These are phyloP conservation scores for Apostichopus parvimensis DNA, from an alignment of 35 echinoderm and acorn worm species.

Conservation along the genomic window DNA sequence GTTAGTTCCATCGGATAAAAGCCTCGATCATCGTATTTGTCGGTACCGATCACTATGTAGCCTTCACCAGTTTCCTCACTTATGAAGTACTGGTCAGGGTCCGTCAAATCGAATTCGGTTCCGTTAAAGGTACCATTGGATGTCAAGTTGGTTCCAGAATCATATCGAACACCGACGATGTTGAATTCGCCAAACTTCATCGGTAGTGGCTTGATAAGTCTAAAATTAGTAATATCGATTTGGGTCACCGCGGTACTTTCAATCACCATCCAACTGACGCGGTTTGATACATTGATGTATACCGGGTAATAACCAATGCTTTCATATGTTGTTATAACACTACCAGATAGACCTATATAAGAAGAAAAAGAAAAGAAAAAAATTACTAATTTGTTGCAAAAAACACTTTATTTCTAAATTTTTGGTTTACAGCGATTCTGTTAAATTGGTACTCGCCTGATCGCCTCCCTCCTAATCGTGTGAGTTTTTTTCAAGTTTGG, in stretches of 20 bases:
- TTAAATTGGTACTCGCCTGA: too few relatives aligned
- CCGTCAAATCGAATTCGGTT: conserved; percentile 45
- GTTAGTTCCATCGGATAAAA: conserved; percentile 75
- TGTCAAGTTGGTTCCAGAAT: conserved; percentile 75
- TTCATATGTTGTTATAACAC: conserved; percentile 73
- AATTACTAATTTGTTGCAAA: too few relatives aligned
- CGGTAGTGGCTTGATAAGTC: conserved; percentile 68
- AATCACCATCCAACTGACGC: conserved; percentile 80
- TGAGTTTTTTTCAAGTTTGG: too few relatives aligned
- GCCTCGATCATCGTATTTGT: conserved; percentile 80
- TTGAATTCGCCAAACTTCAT: conserved; percentile 67
- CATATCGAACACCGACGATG: conserved; percentile 66
- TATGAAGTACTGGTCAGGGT: conserved; percentile 54
- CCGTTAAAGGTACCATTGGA: conserved; percentile 68
- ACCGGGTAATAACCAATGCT: conserved; percentile 79
- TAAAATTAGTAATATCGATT: conserved; percentile 81
- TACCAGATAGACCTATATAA: conserved; percentile 65
- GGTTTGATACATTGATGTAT: conserved; percentile 78
- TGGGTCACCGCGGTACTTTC: conserved; percentile 65
- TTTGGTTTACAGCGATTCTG: too few relatives aligned
- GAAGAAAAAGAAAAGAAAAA: not conserved
- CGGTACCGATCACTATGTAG: conserved; percentile 59
- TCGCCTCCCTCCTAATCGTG: too few relatives aligned
- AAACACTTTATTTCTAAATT: too few relatives aligned
- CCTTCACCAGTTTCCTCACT: conserved; percentile 63